Evolutionary conservation across 37 sponge, comb jelly and placozoan genomes (phyloP), one percentile per base, ranked within the genome.

Genomic region (Halichondria panicea): DNA sequence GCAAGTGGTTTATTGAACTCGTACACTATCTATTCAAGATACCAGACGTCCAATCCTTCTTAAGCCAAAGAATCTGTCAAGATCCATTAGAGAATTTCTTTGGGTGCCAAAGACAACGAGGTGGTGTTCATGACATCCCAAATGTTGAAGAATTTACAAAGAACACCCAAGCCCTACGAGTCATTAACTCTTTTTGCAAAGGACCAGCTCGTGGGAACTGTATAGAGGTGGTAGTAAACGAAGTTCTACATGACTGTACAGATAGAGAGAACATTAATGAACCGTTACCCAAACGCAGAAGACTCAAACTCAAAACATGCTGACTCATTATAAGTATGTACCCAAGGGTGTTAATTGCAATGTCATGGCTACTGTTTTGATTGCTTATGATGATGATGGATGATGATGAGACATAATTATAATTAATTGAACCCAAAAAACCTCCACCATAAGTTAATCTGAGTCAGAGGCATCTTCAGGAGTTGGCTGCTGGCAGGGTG

Each of bases 81-180:
- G 77, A 77, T 63, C 64, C 77, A 6, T 13, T 77, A 21, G 67
- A 77, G 48, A 30, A 52, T 4, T 77, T 63, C 37, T 77, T 65
- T 25, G 66, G 65, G 13, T 12, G 48, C 54, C 66, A 64, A 21
- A 36, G 66, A 12, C 66, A 64, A 34, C 8, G 66, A 9, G 66
- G 66, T 8, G 66, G 66, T 8, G 40, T 31, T 4, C 66, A 64
- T 21, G 66, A 64, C 37, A 39, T 48, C 15, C 66, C 63, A 43
- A 77, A 77, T 77, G 66, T 46, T 46, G 52, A 66, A 32, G 77
- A 77, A 31, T 77, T 77, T 65, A 22, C 32, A 7, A 77, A 65
- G 66, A 77, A 77, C 66, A 63, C 77, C 18, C 77, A 77, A 65
- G 66, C 67, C 33, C n/a, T 77, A 36, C 43, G 77, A 33, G 66